Base-by-base conservation (phyloP, 1,140 invertebrate genomes). In the Ctenoplectra terminalis region DNA sequence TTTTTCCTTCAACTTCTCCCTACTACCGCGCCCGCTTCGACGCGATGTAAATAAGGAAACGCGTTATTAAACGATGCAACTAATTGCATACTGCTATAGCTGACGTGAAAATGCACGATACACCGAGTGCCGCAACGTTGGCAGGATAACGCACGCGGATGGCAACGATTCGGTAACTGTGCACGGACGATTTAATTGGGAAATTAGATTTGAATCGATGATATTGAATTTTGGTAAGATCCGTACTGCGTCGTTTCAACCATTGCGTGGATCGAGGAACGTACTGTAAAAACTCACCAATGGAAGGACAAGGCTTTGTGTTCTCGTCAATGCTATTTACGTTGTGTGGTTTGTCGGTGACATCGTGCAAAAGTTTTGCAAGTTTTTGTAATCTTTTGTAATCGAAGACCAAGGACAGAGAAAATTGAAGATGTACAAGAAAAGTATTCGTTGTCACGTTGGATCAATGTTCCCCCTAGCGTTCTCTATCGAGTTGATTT, bases 211-310 rank as follows among this genome's bases (percentile, higher is more conserved):
- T 6, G 4, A 13, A n/a, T 23, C 1, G 61, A 23, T 5, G 61
- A 52, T 29, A 61, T 63, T 79, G n/a, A 5, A 50, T 58, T 67
- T 56, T 4, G 23, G 13, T n/a, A 70, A 54, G 40, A 60, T 29
- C 52, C 8, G 46, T 20, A 11, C 31, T 61, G 34, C 67, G 54
- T 71, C 67, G 77, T 63, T 63, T 50, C 46, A 29, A 70, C 66
- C 31, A 48, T 64, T 46, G 43, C 75, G 66, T 50, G 67, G 66
- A 79, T 71, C 76, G 76, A 79, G 71, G 56, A 37, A 31, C 67
- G 58, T 46, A 52, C 43, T 79, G 77, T 71, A 79, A 79, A 71
- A 72, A 69, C 34, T 56, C 56, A 79, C 67, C 77, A 79, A 79
- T 79, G 56, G 34, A 71, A 63, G 58, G 77, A 40, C 76, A 48